These are phyloP conservation scores for Trinorchestia longiramus DNA, from an alignment of 1,140 invertebrate species.

Conservation along the genomic window DNA sequence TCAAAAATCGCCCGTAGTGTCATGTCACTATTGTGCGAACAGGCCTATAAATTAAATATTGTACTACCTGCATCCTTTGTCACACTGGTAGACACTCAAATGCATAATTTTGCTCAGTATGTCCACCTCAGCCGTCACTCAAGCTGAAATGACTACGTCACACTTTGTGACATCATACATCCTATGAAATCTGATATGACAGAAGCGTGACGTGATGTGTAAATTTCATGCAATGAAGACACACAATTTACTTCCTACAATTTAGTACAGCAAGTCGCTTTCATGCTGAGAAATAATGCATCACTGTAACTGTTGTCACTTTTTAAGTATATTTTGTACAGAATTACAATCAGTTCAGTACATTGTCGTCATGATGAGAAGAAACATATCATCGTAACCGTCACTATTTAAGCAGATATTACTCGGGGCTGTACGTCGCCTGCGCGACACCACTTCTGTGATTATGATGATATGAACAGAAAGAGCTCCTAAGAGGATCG, in stretches of 20 bases:
- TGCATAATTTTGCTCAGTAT: background rate
- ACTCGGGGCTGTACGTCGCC: background rate
- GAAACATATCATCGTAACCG: background rate
- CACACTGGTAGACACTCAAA: background rate
- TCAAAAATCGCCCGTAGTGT: too few relatives aligned
- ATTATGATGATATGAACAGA: background rate
- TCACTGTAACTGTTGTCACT: background rate
- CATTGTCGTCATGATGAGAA: background rate
- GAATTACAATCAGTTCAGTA: background rate
- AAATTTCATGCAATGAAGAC: too few relatives aligned
- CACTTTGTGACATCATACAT: too few relatives aligned
- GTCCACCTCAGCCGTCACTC: background rate
- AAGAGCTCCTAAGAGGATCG: slow-evolving; percentile 36
- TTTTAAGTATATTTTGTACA: too few relatives aligned
- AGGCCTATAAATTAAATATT: too few relatives aligned
- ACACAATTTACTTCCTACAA: too few relatives aligned
- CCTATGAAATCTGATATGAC: too few relatives aligned
- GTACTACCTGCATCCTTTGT: too few relatives aligned
- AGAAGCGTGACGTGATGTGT: too few relatives aligned
- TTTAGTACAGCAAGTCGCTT: too few relatives aligned
- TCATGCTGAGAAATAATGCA: background rate
- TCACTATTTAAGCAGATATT: background rate
- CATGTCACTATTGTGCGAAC: too few relatives aligned
- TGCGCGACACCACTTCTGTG: background rate
- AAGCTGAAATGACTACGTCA: background rate